Conservation (phyloP, 1,140 invertebrate genomes). For the Heliconius nattereri region DNA sequence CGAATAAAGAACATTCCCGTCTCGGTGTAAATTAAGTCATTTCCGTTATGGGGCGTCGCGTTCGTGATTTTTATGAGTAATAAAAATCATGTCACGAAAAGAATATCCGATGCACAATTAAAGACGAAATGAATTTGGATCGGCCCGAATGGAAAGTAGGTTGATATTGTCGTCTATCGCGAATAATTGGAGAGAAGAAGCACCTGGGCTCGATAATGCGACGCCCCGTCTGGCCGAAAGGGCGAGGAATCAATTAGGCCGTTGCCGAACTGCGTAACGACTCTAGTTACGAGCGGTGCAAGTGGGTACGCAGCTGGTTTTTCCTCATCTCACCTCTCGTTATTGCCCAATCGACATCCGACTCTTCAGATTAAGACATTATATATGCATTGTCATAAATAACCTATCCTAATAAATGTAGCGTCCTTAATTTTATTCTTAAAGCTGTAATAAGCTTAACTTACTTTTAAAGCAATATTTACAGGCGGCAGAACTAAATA, state of each 20-base stretch:
- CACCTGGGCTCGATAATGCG: conserved; percentile 79
- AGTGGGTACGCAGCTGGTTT: conserved; percentile 74
- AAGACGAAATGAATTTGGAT: conserved; percentile 62
- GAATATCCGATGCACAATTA: conserved; percentile 73
- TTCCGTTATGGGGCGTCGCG: conserved; percentile 59
- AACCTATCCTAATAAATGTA: background rate
- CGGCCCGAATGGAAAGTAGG: conserved; percentile 56
- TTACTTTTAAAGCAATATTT: background rate
- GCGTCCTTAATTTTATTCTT: background rate
- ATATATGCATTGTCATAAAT: conserved; percentile 60
- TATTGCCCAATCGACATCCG: conserved; percentile 75
- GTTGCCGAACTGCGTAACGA: conserved; percentile 76
- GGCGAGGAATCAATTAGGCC: conserved; percentile 79
- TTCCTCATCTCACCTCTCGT: conserved; percentile 76
- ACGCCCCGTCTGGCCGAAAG: conserved; percentile 75
- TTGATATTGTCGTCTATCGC: conserved; percentile 61
- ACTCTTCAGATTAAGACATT: conserved; percentile 76
- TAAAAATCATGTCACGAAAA: conserved; percentile 66
- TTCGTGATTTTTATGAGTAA: conserved; percentile 67
- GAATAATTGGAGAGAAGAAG: conserved; percentile 68
- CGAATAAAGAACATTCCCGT: conserved; percentile 51
- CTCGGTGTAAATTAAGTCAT: conserved; percentile 70
- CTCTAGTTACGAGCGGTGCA: conserved; percentile 75
- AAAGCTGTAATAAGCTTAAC: background rate
- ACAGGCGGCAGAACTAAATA: background rate